phyloP scores from a whole-genome alignment of 2,113 vertebrate genomes.

The Chloebia gouldiae region DNA sequence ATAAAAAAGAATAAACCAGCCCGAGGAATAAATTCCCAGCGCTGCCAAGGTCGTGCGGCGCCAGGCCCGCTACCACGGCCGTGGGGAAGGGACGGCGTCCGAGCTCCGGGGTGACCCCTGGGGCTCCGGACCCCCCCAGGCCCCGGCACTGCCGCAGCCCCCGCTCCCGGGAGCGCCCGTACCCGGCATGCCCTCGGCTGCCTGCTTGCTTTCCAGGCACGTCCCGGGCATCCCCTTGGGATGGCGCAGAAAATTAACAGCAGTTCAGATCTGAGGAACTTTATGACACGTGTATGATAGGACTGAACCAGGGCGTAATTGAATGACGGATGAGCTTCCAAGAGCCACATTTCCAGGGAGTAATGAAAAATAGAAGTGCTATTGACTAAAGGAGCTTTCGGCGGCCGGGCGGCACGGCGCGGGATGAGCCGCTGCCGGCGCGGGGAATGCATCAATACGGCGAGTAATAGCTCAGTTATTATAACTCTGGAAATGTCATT shows the following conservation, averaged over 20 bases:
- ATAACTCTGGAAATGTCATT: constrained; percentile 73
- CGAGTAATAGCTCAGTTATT: constrained; percentile 73
- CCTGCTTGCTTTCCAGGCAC: constrained; percentile 67
- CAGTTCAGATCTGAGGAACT: constrained; percentile 77
- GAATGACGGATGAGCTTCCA: constrained; percentile 79
- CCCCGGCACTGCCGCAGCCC: background rate
- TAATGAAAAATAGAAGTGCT: constrained; percentile 79
- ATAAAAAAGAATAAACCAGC: constrained; percentile 21
- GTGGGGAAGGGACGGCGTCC: accelerated
- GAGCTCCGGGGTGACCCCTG: background rate
- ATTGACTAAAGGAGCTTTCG: constrained; percentile 75
- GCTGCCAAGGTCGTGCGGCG: background rate
- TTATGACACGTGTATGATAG: constrained; percentile 80
- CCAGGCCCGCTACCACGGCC: background rate
- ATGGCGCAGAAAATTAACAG: constrained; percentile 76
- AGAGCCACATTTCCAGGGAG: constrained; percentile 77
- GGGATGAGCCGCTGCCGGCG: constrained; percentile 65
- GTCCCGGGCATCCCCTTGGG: constrained; percentile 70
- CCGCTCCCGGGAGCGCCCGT: constrained; percentile 1
- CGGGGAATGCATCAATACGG: constrained; percentile 72
- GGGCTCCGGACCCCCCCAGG: accelerated
- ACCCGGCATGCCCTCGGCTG: constrained; percentile 66
- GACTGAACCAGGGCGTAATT: constrained; percentile 76
- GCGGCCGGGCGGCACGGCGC: constrained; percentile 52
- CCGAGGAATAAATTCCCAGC: background rate